Conservation (phyloP, 2,888 invertebrate genomes). For the Limnephilus marmoratus region DNA sequence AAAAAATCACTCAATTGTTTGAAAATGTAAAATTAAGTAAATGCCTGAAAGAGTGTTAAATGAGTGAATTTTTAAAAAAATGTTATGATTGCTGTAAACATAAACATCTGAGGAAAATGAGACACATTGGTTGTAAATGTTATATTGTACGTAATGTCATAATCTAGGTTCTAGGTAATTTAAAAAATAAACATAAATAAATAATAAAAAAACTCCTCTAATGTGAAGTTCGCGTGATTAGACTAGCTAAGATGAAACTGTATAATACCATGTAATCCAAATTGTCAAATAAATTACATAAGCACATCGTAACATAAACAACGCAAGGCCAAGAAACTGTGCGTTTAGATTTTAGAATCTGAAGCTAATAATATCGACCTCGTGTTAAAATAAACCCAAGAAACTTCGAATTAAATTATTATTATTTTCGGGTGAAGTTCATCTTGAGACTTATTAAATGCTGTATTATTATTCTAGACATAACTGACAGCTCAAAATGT, state of each 20-base stretch:
- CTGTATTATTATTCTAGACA: neutral
- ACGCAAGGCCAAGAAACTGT: neutral
- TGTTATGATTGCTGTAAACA: neutral
- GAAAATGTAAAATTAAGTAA: too few relatives aligned
- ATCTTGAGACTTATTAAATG: neutral
- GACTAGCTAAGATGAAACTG: neutral
- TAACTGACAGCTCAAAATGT: neutral
- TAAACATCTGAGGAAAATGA: neutral
- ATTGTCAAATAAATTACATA: neutral
- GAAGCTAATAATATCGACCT: neutral
- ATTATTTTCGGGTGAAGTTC: neutral
- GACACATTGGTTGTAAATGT: neutral
- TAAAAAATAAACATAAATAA: too few relatives aligned
- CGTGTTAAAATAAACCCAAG: neutral
- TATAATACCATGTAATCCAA: neutral
- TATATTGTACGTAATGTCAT: neutral
- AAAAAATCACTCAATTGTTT: too few relatives aligned
- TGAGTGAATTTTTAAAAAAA: neutral
- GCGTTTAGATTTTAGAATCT: neutral
- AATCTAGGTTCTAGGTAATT: too few relatives aligned
- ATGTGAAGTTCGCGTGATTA: neutral
- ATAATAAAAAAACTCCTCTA: neutral
- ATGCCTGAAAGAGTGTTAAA: neutral
- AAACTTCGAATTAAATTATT: neutral
- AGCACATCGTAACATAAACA: neutral